Conservation (phyloP, 2,888 invertebrate species). For the Xanthia togata region DNA sequence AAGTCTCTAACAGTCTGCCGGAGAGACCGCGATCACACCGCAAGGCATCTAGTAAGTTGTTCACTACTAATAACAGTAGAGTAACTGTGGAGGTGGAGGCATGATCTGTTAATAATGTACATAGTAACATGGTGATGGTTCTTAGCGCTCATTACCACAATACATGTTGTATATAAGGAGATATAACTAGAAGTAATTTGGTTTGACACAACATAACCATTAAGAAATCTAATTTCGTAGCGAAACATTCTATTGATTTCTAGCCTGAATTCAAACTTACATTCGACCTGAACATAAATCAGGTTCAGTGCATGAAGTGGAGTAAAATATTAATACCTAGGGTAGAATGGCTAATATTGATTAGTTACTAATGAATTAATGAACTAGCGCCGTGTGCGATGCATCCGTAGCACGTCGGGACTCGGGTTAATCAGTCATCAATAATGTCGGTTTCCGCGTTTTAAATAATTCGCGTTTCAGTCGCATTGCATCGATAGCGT, state of each 20-base stretch:
- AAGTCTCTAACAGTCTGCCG: constrained; percentile 86
- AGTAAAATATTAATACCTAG: constrained; percentile 46
- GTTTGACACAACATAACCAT: constrained; percentile 35
- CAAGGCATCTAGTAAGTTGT: constrained; percentile 91
- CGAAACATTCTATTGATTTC: constrained; percentile 22
- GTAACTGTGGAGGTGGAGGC: constrained; percentile 63
- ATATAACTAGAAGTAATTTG: constrained; percentile 33
- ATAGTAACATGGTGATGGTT: constrained; percentile 62
- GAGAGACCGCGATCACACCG: constrained; percentile 86
- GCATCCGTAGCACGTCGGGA: constrained; percentile 55
- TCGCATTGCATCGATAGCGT: constrained; percentile 63
- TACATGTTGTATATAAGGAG: constrained; percentile 22
- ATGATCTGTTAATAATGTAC: constrained; percentile 61
- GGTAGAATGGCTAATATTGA: constrained; percentile 54
- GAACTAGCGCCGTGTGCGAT: constrained; percentile 46
- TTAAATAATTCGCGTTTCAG: constrained; percentile 57
- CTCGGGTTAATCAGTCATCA: constrained; percentile 49
- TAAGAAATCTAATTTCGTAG: constrained; percentile 38
- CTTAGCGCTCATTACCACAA: constrained; percentile 38
- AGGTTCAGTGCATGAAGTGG: constrained; percentile 41
- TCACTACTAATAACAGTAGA: constrained; percentile 61
- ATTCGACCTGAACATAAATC: constrained; percentile 6
- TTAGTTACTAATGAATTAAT: constrained; percentile 58
- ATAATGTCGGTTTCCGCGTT: constrained; percentile 58
- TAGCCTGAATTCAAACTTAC: constrained; percentile 9